Percentiles rank a stretch among this genome's conserved stretches.
phyloP scores from a whole-genome alignment of 2,888 invertebrate genomes.

The Stenichneumon culpator region DNA sequence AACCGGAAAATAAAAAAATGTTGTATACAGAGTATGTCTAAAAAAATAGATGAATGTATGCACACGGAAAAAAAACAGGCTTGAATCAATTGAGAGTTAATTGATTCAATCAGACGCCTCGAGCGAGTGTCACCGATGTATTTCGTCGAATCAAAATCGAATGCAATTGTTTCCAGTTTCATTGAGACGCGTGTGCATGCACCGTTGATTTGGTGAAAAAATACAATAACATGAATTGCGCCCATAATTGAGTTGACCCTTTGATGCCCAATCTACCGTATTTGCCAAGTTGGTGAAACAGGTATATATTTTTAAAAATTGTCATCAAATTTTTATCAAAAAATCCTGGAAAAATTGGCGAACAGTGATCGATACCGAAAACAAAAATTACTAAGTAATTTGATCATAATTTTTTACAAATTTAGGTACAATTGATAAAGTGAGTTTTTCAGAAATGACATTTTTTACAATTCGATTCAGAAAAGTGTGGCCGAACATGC shows the following conservation, averaged over 20 bases:
- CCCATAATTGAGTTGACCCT: background rate
- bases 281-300: background rate
- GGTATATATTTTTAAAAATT: background rate
- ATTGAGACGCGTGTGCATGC: background rate
- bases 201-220: background rate
- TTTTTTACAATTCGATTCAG: too few relatives aligned
- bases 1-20: too few relatives aligned
- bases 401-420: too few relatives aligned
- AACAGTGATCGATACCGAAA: background rate
- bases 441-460: too few relatives aligned
- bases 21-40: too few relatives aligned
- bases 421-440: too few relatives aligned
- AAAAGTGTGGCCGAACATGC: too few relatives aligned
- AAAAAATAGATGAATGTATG: background rate
- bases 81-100: background rate
- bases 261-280: background rate
- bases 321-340: background rate
- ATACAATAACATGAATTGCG: background rate
- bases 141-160: background rate
- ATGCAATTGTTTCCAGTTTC: background rate
- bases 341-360: background rate
- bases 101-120: background rate
- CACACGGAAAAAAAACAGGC: background rate
- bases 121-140: background rate
- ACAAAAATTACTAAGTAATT: too few relatives aligned